Conservation (phyloP, 2,113 vertebrate genomes). For the Dinomys branickii region DNA sequence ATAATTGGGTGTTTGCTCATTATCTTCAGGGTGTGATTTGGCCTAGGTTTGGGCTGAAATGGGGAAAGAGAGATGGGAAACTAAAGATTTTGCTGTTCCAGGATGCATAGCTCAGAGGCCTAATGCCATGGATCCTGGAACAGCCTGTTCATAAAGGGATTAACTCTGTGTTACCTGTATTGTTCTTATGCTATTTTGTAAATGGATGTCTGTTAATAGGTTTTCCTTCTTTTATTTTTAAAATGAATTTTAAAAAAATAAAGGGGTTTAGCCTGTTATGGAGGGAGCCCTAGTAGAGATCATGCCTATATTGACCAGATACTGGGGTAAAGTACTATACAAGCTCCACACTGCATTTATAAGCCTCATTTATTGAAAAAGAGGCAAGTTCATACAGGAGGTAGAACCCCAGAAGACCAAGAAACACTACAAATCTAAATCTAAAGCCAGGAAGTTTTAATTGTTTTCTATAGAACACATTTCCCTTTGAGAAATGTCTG, state of each 20-base stretch:
- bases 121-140: not conserved
- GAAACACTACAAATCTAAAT: not conserved
- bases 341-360: not conserved
- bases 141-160: not conserved
- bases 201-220: no score
- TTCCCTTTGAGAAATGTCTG: conserved; percentile 4
- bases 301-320: not conserved
- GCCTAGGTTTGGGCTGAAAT: not conserved
- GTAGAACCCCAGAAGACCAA: not conserved
- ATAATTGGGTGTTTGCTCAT: conserved; percentile 34
- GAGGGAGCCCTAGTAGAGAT: not conserved
- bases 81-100: not conserved
- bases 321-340: not conserved
- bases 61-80: not conserved
- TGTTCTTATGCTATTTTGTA: no score
- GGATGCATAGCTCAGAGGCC: not conserved
- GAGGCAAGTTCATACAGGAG: not conserved
- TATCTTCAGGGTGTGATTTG: conserved; percentile 13
- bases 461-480: not conserved
- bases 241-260: no score
- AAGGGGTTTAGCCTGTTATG: not conserved
- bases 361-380: not conserved
- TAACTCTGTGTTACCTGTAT: no score
- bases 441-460: not conserved
- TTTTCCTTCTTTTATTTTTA: no score